phyloP scores from a whole-genome alignment of 2,888 invertebrate genomes.

The Anoncus sp. region DNA sequence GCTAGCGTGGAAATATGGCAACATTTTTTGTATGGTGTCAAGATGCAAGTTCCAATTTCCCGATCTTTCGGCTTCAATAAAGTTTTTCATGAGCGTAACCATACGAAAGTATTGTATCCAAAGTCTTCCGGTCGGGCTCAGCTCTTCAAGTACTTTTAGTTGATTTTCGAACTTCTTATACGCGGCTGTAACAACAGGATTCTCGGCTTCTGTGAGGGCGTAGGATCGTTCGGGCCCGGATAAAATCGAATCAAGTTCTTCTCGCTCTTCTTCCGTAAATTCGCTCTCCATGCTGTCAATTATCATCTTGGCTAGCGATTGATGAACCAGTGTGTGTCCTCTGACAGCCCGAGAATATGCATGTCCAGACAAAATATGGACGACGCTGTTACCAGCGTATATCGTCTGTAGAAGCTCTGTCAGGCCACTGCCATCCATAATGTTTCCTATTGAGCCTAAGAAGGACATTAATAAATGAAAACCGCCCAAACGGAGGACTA shows the following conservation, averaged over 20 bases:
- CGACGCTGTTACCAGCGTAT: conserved; percentile 68
- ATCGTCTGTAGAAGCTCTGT: conserved; percentile 66
- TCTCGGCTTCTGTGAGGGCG: too few species aligned
- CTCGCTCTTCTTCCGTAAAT: too few species aligned
- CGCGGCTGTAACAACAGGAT: too few species aligned
- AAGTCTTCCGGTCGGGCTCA: conserved; percentile 67
- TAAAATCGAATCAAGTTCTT: too few species aligned
- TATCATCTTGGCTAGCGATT: too few species aligned
- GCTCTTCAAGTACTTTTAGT: too few species aligned
- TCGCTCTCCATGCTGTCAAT: too few species aligned
- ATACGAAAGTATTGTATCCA: conserved; percentile 65
- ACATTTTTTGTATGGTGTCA: conserved; percentile 52
- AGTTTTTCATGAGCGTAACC: conserved; percentile 5
- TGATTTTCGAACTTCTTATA: too few species aligned
- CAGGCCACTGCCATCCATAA: conserved; percentile 71
- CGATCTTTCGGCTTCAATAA: conserved; percentile 22
- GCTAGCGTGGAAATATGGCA: conserved; percentile 69
- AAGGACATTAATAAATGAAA: conserved; percentile 72
- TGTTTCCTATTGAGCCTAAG: conserved; percentile 65
- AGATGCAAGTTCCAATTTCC: conserved; percentile 32
- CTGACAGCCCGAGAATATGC: conserved; percentile 72
- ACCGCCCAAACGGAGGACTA: conserved; percentile 68
- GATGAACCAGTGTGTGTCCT: too few species aligned
- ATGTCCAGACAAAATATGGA: conserved; percentile 71
- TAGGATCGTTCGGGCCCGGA: too few species aligned